Evolutionary conservation across 1,140 invertebrate species (phyloP), one percentile per base, ranked within the genome.

Genomic region (Monomorium pharaonis): DNA sequence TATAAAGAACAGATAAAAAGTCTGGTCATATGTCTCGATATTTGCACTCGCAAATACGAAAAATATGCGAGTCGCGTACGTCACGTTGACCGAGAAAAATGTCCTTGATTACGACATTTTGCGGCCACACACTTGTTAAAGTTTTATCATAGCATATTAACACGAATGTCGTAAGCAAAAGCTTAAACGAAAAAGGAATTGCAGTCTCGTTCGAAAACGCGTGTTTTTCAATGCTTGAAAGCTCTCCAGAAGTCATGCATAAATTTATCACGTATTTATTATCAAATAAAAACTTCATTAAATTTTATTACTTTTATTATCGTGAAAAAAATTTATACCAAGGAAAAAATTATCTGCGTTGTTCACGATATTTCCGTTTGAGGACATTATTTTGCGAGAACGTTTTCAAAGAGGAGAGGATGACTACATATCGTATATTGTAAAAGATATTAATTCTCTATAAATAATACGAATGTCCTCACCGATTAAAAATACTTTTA

Each of bases 61-160:
- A 54, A 51, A 80, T 42, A 78, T n/a, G 21, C 30, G n/a, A 56
- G n/a, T 56, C 49, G n/a, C 49, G 12, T 81, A 56, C 16, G 18
- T 81, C 14, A 42, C 4, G 37, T 47, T 24, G 65, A 30, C 67
- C 65, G 49, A 81, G 78, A 81, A 70, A 56, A 81, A 18, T 21
- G 65, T 44, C 78, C 78, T 81, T 72, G 65, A 18, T 72, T 81
- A 24, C 21, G 78, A 81, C 78, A 72, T 47, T 81, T 81, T 81
- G 51, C 78, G 78, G 65, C 30, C 65, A 81, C 76, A 16, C 78
- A 33, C 65, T 70, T 72, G 49, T 42, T 70, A 21, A 65, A 65
- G 42, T 54, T 69, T 69, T 58, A 72, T 58, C 65, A n/a, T 30
- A 30, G 21, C 37, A 30, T n/a, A 81, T 72, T 72, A 58, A 14